Base-by-base conservation (phyloP, 2,797 vertebrate species). In the Streptopelia turtur region DNA sequence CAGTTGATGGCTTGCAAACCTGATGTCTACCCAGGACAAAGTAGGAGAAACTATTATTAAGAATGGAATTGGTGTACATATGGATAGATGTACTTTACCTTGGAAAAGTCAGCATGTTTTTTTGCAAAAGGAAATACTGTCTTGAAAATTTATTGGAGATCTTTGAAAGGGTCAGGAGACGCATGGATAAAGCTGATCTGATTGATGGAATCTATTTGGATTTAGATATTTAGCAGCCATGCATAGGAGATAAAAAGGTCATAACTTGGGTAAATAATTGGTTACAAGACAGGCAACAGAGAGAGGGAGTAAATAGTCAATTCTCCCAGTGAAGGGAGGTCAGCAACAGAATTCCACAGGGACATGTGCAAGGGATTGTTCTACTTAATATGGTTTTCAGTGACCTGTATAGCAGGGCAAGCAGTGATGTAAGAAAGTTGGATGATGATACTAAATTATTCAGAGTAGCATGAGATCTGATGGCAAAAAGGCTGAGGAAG, bases 361-460 rank as follows among this genome's bases (percentile, higher is more conserved):
- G 84, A 71, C 81, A 78, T 24, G 23, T 60, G 37, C 24, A 66
- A 28, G 27, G 11, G 41, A 81, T 88, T 88, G 27, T 93, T 94
- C 50, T 86, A 25, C 33, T 94, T 94, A 83, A 69, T 88, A 57
- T 37, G 50, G 16, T 93, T 87, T 68, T 75, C 72, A 80, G 50
- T 78, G 90, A 88, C 57, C 72, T 83, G 76, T 49, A 71, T 74
- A 88, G 80, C 0, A 1, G 25, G 24, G 41, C 75, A 23, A 93
- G 21, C 21, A 71, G 24, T 50, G 33, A 61, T 57, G 47, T 72
- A 83, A 93, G 53, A 55, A 83, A 61, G 59, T 52, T 78, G 50
- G 31, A 47, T 78, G 68, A 68, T 75, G 45, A 83, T 41, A 69
- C n/a, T 75, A 71, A 94, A 71, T 94, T 94, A 71, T 94, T 91